Conservation (phyloP, 2,797 vertebrate species). For the Sitta carolinensis region DNA sequence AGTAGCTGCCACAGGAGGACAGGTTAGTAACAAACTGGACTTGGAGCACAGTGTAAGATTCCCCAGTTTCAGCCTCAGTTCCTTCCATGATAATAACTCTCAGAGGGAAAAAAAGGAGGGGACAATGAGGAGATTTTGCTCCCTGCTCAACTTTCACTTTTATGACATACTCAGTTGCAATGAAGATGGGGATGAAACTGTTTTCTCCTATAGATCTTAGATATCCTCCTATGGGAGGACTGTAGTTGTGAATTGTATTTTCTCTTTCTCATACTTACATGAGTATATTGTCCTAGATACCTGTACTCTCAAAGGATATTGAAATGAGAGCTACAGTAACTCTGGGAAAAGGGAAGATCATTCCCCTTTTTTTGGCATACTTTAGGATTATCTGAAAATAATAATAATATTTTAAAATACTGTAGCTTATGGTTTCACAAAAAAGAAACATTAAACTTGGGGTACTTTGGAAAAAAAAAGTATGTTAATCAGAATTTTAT, state of each 20-base stretch:
- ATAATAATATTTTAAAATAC: not conserved
- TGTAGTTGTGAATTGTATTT: not conserved
- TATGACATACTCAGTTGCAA: not conserved
- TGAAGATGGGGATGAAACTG: not conserved
- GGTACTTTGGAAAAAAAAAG: not conserved
- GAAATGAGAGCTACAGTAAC: not conserved
- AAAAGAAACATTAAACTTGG: not conserved
- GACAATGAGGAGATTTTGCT: not conserved
- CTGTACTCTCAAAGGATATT: not conserved
- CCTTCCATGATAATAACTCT: not conserved
- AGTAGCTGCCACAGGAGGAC: not conserved
- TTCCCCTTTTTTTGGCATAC: not conserved
- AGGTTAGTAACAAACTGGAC: slow-evolving; percentile 41
- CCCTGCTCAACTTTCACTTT: not conserved
- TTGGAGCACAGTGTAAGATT: not conserved
- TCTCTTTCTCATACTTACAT: not conserved
- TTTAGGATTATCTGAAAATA: not conserved
- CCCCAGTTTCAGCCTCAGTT: not conserved
- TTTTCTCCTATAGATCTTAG: not conserved
- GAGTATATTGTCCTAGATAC: not conserved
- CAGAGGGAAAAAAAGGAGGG: not conserved
- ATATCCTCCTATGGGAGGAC: not conserved
- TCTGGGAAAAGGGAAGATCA: not conserved
- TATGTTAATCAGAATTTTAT: not conserved
- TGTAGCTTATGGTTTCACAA: not conserved